These are phyloP conservation scores for Campoletis sonorensis DNA, from an alignment of 1,140 invertebrate genomes.

Conservation along the genomic window DNA sequence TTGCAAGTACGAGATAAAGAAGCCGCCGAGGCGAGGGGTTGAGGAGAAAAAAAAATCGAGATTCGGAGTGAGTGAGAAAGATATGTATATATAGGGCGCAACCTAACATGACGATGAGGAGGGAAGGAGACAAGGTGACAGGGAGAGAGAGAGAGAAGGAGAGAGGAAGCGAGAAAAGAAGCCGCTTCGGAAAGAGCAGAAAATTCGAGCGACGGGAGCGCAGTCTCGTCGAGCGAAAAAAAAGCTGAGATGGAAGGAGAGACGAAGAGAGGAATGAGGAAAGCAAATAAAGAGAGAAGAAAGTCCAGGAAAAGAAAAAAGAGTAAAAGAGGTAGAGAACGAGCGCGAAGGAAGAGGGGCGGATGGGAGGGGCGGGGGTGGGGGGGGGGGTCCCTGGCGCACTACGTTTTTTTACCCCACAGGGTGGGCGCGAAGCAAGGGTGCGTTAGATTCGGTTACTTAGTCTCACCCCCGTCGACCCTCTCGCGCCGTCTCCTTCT, in stretches of 20 bases:
- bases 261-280: slow-evolving; percentile 13
- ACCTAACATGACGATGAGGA: slow-evolving; percentile 18
- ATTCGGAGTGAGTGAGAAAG: neutral
- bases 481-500: neutral
- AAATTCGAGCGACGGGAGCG: slow-evolving; percentile 12
- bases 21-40: neutral
- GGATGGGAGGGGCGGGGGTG: slow-evolving; percentile 48
- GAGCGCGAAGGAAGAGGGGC: slow-evolving; percentile 26
- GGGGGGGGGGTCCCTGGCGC: slow-evolving; percentile 53
- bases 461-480: slow-evolving; percentile 67
- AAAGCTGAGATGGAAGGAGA: slow-evolving; percentile 21
- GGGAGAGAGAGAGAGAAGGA: neutral
- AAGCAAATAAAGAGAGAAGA: slow-evolving; percentile 13
- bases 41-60: neutral
- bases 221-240: slow-evolving; percentile 25
- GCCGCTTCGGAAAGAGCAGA: slow-evolving; percentile 46
- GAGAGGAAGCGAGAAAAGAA: slow-evolving; percentile 27
- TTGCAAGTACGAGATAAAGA: neutral
- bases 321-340: neutral
- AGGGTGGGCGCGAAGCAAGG: slow-evolving; percentile 63
- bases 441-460: slow-evolving; percentile 74
- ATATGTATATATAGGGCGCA: neutral
- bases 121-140: neutral
- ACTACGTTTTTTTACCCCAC: slow-evolving; percentile 66
- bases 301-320: neutral